Conservation (phyloP, 2,888 invertebrate species). For the Lagria hirta region DNA sequence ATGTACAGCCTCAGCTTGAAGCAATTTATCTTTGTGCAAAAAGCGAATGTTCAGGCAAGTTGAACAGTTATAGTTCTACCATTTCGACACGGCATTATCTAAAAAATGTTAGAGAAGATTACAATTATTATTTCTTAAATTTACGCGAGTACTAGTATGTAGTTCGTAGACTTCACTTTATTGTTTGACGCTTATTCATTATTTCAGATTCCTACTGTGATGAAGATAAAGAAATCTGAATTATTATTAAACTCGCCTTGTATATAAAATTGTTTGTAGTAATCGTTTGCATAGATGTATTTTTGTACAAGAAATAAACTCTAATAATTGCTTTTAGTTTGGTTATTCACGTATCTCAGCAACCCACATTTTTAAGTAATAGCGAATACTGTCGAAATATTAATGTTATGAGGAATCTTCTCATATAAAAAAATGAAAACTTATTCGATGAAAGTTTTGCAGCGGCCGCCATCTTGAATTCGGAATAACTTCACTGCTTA, state of each 20-base stretch:
- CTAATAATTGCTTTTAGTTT: conserved; percentile 12
- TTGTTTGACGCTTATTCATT: conserved; percentile 21
- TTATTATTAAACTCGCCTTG: conserved; percentile 11
- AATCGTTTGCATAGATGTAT: conserved; percentile 22
- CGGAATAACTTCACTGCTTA: too few relatives aligned
- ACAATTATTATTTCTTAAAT: conserved; percentile 24
- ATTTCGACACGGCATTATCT: conserved; percentile 23
- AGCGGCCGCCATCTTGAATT: too few relatives aligned
- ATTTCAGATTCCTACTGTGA: conserved; percentile 35
- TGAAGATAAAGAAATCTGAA: conserved; percentile 30
- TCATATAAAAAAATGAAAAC: too few relatives aligned
- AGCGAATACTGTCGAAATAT: too few relatives aligned
- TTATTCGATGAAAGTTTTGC: too few relatives aligned
- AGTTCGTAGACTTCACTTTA: conserved; percentile 3
- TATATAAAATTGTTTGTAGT: conserved; percentile 23
- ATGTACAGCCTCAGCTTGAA: conserved; percentile 70
- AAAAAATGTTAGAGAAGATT: conserved; percentile 22
- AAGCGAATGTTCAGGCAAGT: conserved; percentile 38
- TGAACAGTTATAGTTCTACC: conserved; percentile 29
- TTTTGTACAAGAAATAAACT: conserved; percentile 21
- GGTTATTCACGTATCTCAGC: too few relatives aligned
- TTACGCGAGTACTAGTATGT: conserved; percentile 31
- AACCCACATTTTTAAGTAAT: too few relatives aligned
- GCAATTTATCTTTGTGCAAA: conserved; percentile 52
- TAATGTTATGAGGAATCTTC: too few relatives aligned